Percentiles rank a stretch among this genome's conserved stretches.
Evolutionary conservation across 1,140 invertebrate species (phyloP).

Genomic region (Drosophila bocqueti): DNA sequence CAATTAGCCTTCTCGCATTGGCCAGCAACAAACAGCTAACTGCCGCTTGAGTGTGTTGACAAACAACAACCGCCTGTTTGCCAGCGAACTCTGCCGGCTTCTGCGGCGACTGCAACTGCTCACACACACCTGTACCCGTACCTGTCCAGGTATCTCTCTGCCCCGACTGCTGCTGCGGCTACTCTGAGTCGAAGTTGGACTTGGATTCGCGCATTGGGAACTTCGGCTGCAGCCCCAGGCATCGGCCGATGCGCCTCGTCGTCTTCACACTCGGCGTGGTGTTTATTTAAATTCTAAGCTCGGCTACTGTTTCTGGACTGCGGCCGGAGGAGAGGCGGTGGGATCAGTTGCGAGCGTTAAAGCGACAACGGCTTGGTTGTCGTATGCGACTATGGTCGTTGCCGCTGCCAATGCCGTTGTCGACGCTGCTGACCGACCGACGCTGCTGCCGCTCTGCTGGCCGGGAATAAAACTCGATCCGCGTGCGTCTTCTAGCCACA

Average conservation of each 20-base stretch:
- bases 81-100: slow-evolving; percentile 29
- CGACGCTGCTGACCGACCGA: slow-evolving; percentile 35
- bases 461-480: slow-evolving; percentile 85
- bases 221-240: slow-evolving; percentile 30
- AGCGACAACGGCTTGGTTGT: slow-evolving; percentile 39
- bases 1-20: slow-evolving; percentile 28
- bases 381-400: slow-evolving; percentile 11
- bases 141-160: slow-evolving; percentile 30
- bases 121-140: slow-evolving; percentile 21
- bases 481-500: slow-evolving; percentile 85
- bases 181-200: slow-evolving; percentile 7
- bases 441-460: slow-evolving; percentile 66
- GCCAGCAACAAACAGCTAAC: slow-evolving; percentile 64
- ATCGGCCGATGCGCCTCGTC: slow-evolving; percentile 42
- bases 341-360: slow-evolving; percentile 43
- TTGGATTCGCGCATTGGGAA: neutral
- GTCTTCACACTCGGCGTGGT: slow-evolving; percentile 48
- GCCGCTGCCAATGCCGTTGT: slow-evolving; percentile 35
- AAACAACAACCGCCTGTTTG: slow-evolving; percentile 61
- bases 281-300: slow-evolving; percentile 85
- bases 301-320: slow-evolving; percentile 61
- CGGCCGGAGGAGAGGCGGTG: slow-evolving; percentile 4
- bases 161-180: slow-evolving; percentile 6
- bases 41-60: slow-evolving; percentile 70
- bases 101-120: slow-evolving; percentile 15